Percentiles rank a stretch among this genome's conserved stretches.
Conservation (phyloP, 2,113 vertebrate species). For the Thermophis baileyi region DNA sequence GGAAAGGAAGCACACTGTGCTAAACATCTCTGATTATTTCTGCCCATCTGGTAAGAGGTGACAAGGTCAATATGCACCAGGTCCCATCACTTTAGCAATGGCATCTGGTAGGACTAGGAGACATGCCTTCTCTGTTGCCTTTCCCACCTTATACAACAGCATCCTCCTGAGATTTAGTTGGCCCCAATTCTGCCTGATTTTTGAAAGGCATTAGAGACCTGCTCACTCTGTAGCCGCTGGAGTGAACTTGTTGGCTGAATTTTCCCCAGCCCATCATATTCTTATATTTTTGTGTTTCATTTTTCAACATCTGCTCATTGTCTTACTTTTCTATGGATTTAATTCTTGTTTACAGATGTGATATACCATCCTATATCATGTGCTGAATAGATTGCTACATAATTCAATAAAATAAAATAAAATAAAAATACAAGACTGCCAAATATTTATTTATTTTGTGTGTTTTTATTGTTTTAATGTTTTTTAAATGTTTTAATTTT, state of each 20-base stretch:
- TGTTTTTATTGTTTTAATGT: not conserved
- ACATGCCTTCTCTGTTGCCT: not conserved
- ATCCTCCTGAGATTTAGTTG: not conserved
- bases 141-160: not conserved
- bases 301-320: not conserved
- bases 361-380: not conserved
- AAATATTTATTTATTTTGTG: not conserved
- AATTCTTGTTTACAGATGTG: not conserved
- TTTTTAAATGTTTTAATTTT: not conserved
- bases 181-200: not conserved
- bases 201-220: not conserved
- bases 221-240: not conserved
- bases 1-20: not conserved
- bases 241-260: not conserved
- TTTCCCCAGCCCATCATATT: not conserved
- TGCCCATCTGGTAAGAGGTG: not conserved
- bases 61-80: not conserved
- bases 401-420: not conserved
- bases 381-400: not conserved
- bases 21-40: not conserved
- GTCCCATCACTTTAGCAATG: not conserved
- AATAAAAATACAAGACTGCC: not conserved
- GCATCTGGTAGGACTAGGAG: not conserved
- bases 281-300: not conserved
- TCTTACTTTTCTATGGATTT: not conserved